Evolutionary conservation across 2,113 vertebrate species (phyloP), one percentile per base, ranked within the genome.

Genomic region (Xiphias gladius): DNA sequence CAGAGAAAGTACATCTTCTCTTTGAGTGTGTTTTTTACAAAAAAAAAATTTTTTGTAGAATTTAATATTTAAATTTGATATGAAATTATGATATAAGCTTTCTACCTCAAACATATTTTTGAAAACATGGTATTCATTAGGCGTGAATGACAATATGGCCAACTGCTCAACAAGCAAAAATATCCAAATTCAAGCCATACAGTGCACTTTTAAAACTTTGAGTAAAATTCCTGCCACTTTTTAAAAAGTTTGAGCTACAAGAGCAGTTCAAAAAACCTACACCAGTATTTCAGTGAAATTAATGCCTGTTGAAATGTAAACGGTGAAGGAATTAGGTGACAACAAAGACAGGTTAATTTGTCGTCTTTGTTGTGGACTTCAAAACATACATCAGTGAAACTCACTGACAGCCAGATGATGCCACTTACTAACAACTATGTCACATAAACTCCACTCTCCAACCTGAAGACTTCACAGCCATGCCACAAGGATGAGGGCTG

Each of bases 371-470:
- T 37, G n/a, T 13, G 37, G 43, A 54, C 61, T 50, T 37, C 54
- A 73, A 71, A 82, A 82, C 64, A 32, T 26, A 57, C 58, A 86
- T 59, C 41, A 32, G 10, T 19, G 26, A 55, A 43, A 19, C 64
- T 26, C 41, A 26, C 69, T 65, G 43, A 48, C 59, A 62, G 61
- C 24, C 43, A 26, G 63, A 78, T 81, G 59, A 70, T 57, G 52
- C n/a, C 74, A 68, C 35, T 59, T 73, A 43, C 37, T 30, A 72
- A 48, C 28, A 55, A 54, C 22, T 61, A 17, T 16, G 19, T 73
- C 39, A 32, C 20, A 32, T 32, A 24, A 57, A 73, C 35, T 30
- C 52, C 37, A n/a, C 50, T 16, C 7, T 26, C 24, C 50, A 3
- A 54, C 65, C 66, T 35, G 30, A 58, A 76, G 35, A 72, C 65